phyloP scores from a whole-genome alignment of 2,113 vertebrate genomes.

The Gambusia holbrooki region DNA sequence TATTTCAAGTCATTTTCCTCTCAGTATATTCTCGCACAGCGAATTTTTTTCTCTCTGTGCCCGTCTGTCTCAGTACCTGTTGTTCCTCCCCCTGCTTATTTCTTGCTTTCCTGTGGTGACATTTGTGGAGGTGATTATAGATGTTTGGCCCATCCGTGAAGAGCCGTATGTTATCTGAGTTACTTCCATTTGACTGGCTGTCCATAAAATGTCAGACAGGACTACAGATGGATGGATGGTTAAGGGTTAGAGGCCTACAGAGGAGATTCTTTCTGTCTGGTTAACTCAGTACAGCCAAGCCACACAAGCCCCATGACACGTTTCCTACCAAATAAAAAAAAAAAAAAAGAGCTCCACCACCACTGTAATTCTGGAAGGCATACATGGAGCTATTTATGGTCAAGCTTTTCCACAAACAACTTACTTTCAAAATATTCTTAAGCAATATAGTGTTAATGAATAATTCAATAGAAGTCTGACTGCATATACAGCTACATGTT shows the following conservation, averaged over 20 bases:
- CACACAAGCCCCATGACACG: slow-evolving; percentile 32
- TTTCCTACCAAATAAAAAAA: background rate
- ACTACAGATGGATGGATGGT: slow-evolving; percentile 63
- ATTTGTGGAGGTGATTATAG: slow-evolving; percentile 61
- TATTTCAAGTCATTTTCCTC: slow-evolving; percentile 14
- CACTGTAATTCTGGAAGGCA: slow-evolving; percentile 31
- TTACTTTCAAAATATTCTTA: background rate
- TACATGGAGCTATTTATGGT: slow-evolving; percentile 6
- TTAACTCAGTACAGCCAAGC: slow-evolving; percentile 39
- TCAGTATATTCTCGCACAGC: background rate
- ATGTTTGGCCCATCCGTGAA: slow-evolving; percentile 48
- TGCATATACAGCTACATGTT: background rate
- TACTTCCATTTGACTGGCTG: slow-evolving; percentile 66
- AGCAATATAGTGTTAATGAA: background rate
- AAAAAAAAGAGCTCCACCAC: slow-evolving; percentile 2
- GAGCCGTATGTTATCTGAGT: slow-evolving; percentile 55
- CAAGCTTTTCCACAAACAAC: background rate
- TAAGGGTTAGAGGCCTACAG: slow-evolving; percentile 46
- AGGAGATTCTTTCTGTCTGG: slow-evolving; percentile 58
- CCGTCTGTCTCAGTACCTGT: slow-evolving; percentile 27
- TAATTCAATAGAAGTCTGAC: background rate
- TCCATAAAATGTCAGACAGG: slow-evolving; percentile 66
- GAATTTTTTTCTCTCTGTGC: background rate
- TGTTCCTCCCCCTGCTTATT: slow-evolving; percentile 29
- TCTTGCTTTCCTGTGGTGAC: slow-evolving; percentile 44